Evolutionary conservation across 2,113 vertebrate species (phyloP), one percentile per base, ranked within the genome.

Genomic region (Corythornis madagascariensis): DNA sequence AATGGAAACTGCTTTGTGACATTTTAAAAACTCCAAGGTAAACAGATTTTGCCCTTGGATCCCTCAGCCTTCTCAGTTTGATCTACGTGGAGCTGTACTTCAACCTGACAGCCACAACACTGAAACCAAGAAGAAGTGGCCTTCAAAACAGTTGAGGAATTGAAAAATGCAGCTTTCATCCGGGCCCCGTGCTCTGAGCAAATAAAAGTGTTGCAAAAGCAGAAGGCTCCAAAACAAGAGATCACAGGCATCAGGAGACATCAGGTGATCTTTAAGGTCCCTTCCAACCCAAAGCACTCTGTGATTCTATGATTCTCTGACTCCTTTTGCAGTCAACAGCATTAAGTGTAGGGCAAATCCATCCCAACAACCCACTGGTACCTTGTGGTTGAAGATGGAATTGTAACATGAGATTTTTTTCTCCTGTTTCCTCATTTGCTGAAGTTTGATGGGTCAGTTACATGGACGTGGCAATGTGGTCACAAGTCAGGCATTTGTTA

Each of bases 391-490:
- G 48, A 29, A 72, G 48, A 29, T n/a, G 25, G 29, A 67, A 45
- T 53, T 3, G 2, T 22, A 77, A 25, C 0, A 0, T 3, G 16
- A 59, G 28, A 18, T 63, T 42, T 60, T 12, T 43, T 45, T 31
- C 50, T 48, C 2, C 9, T 31, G 16, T 55, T 77, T 64, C 43
- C 57, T 4, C 6, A 12, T 57, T 42, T 42, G 17, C 3, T 10
- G 3, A 40, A 21, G 1, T n/a, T 33, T 11, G 25, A 2, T 26
- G 22, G 35, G 35, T 33, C 33, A 14, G 28, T 28, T 9, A 7
- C n/a, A 7, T 0, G 0, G 74, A 13, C 1, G 1, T 13, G 29
- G 38, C 7, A 17, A 13, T 2, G 2, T 2, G 28, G 53, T 29
- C 59, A 20, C 29, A 9, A 1, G 16, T 56, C 3, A n/a, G n/a